phyloP scores from a whole-genome alignment of 1,140 invertebrate species.

The Neodiprion pinetum region DNA sequence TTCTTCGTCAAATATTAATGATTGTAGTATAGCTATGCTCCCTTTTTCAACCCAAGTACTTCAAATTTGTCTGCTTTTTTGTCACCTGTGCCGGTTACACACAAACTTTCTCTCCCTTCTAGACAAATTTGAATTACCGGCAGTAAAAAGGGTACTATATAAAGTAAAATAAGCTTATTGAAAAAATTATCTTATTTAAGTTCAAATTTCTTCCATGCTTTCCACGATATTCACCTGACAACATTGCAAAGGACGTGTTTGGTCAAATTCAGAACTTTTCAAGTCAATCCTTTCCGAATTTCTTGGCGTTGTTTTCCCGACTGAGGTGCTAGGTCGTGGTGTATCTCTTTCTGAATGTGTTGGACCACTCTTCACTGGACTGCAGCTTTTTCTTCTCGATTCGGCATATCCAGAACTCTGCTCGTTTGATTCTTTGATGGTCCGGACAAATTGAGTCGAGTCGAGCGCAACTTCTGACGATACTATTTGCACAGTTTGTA shows the following conservation, averaged over 20 bases:
- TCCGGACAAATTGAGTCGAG: background rate
- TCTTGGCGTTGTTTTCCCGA: background rate
- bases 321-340: too few species aligned
- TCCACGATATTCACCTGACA: conserved; percentile 1
- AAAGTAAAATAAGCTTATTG: too few species aligned
- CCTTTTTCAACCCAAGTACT: too few species aligned
- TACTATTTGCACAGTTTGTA: conserved; percentile 20
- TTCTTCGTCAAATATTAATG: too few species aligned
- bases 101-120: too few species aligned
- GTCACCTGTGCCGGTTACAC: too few species aligned
- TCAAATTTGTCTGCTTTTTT: too few species aligned
- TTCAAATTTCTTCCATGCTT: background rate
- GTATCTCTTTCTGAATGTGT: background rate
- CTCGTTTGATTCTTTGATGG: background rate
- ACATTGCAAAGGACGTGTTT: conserved; percentile 5
- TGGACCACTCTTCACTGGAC: background rate
- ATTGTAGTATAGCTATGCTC: background rate
- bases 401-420: background rate
- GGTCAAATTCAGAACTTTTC: background rate
- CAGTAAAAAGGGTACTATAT: too few species aligned
- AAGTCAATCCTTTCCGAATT: background rate
- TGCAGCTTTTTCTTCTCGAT: background rate
- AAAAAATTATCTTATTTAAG: too few species aligned
- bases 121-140: too few species aligned
- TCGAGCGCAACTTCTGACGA: background rate